phyloP scores from a whole-genome alignment of 2,113 vertebrate genomes.

The Hyla sarda region DNA sequence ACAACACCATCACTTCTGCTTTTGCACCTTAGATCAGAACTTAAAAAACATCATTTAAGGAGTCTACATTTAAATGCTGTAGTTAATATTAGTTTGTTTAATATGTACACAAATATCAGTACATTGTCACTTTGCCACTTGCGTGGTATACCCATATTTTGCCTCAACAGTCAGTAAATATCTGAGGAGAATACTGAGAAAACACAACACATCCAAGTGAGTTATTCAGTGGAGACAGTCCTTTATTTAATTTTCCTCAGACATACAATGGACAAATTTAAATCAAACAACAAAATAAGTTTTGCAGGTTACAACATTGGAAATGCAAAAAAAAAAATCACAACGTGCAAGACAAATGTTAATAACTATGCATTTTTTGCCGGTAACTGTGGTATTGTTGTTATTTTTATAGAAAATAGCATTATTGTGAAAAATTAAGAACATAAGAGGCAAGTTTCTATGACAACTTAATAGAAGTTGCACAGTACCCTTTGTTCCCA shows the following conservation, averaged over 20 bases:
- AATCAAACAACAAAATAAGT: not conserved
- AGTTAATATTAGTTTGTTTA: not conserved
- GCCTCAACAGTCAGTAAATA: not conserved
- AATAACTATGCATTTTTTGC: not conserved
- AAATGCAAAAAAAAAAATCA: not conserved
- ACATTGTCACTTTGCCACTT: not conserved
- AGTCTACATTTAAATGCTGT: no score
- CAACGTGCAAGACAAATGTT: not conserved
- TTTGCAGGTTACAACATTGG: conserved; percentile 25
- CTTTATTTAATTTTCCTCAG: conserved; percentile 40
- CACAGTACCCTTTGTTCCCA: not conserved
- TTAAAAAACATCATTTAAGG: no score
- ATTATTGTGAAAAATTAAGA: not conserved
- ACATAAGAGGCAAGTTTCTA: not conserved
- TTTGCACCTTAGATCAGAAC: no score
- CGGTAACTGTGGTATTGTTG: not conserved
- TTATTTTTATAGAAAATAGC: not conserved
- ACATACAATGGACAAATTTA: conserved; percentile 18
- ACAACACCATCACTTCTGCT: no score
- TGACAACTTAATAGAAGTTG: not conserved
- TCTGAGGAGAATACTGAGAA: conserved; percentile 7
- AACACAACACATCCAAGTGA: conserved; percentile 32
- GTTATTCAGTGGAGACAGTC: not conserved
- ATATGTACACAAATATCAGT: not conserved
- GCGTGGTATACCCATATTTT: not conserved